These are phyloP conservation scores for Leptinotarsa texana DNA, from an alignment of 1,140 invertebrate genomes.

Conservation along the genomic window DNA sequence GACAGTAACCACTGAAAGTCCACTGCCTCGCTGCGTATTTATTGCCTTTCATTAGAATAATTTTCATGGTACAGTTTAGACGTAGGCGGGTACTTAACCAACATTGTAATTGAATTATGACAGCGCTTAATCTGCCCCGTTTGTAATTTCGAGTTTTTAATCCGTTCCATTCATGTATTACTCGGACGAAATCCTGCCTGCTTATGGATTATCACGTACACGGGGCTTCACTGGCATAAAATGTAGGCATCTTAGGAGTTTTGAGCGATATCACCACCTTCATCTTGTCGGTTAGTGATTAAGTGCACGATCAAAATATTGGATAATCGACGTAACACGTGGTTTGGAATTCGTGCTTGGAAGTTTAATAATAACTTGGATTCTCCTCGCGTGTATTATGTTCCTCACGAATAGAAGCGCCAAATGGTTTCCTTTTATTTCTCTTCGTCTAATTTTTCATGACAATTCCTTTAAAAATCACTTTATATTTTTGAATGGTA, in stretches of 20 bases:
- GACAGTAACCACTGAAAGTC: background rate
- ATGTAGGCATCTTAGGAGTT: background rate
- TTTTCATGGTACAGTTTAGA: background rate
- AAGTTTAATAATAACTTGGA: too few species aligned
- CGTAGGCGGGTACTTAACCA: background rate
- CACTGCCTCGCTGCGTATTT: background rate
- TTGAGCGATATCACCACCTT: too few species aligned
- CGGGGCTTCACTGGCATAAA: background rate
- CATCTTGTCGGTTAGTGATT: too few species aligned
- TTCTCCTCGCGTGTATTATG: too few species aligned
- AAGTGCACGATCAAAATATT: too few species aligned
- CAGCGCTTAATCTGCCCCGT: background rate
- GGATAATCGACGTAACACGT: too few species aligned
- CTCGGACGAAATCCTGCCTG: background rate
- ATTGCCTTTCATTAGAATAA: background rate
- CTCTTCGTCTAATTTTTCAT: too few species aligned
- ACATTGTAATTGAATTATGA: slow-evolving; percentile 8
- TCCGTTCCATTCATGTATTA: background rate
- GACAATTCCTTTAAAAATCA: too few species aligned
- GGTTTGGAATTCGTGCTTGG: too few species aligned
- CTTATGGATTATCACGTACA: slow-evolving; percentile 3
- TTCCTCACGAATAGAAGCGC: too few species aligned
- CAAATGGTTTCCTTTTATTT: too few species aligned
- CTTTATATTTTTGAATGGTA: too few species aligned
- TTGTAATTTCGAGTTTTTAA: background rate